Evolutionary conservation across 2,113 vertebrate species (phyloP).

Genomic region (Ascaphus truei): DNA sequence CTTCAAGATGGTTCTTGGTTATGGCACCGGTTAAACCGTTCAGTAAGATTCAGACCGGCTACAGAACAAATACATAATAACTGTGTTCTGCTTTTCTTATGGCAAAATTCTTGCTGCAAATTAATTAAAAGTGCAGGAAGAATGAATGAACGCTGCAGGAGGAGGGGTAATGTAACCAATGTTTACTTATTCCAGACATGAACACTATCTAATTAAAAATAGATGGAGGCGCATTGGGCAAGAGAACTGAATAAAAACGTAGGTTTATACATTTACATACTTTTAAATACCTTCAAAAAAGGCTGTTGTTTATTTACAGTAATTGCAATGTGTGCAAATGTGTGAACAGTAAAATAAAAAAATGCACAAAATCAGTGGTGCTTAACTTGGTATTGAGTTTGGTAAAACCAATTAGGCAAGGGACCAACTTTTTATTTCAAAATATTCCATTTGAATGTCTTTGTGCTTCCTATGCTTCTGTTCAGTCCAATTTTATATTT

Average conservation of each 20-base stretch:
- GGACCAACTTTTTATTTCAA: neutral
- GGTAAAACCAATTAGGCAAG: constrained; percentile 1
- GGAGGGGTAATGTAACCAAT: neutral
- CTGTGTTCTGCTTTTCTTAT: neutral
- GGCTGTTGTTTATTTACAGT: constrained; percentile 32
- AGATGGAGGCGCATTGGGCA: constrained; percentile 20
- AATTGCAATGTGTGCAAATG: constrained; percentile 26
- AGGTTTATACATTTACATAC: constrained; percentile 25
- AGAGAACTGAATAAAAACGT: constrained; percentile 10
- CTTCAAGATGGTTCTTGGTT: too few species aligned
- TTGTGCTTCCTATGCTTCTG: neutral
- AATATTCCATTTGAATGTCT: neutral
- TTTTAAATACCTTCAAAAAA: constrained; percentile 23
- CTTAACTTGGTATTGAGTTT: neutral
- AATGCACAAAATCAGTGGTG: constrained; percentile 11
- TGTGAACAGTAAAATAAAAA: neutral
- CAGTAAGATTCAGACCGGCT: neutral
- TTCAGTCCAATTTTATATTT: neutral
- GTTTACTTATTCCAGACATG: constrained; percentile 27
- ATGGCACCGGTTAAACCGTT: neutral
- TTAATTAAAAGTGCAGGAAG: constrained; percentile 17
- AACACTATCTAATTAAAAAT: constrained; percentile 27
- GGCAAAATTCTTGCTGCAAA: neutral
- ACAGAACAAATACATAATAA: neutral
- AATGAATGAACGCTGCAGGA: neutral